Conservation (phyloP, 2,888 invertebrate genomes). For the Polymixis flavicincta region DNA sequence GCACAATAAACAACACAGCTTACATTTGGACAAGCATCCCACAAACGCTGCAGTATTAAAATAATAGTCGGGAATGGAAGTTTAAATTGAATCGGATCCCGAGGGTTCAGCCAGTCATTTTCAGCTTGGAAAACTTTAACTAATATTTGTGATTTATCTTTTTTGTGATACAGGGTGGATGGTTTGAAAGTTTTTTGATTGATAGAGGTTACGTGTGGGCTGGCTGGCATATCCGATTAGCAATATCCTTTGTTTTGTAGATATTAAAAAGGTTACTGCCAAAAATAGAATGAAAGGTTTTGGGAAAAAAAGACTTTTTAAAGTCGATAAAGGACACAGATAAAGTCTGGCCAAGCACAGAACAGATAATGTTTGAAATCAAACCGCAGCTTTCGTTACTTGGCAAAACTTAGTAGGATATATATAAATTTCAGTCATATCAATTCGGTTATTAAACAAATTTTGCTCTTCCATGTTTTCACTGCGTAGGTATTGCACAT, state of each 20-base stretch:
- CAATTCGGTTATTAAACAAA: no score
- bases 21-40: conserved; percentile 31
- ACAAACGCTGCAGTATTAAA: conserved; percentile 56
- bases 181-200: conserved; percentile 44
- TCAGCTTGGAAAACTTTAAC: conserved; percentile 50
- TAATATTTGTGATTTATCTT: conserved; percentile 50
- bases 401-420: no score
- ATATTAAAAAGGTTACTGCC: not conserved
- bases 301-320: not conserved
- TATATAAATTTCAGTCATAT: no score
- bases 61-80: conserved; percentile 60
- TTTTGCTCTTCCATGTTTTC: no score
- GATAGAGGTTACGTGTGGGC: conserved; percentile 26
- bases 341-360: no score
- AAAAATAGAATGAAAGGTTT: not conserved
- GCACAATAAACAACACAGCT: conserved; percentile 34
- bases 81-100: conserved; percentile 66
- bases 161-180: conserved; percentile 29
- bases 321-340: no score
- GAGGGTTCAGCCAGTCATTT: conserved; percentile 47
- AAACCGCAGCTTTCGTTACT: no score
- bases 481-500: no score
- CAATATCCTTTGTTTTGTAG: conserved; percentile 27
- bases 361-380: no score
- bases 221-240: conserved; percentile 23